Percentiles rank a stretch among this genome's conserved stretches.
phyloP scores from a whole-genome alignment of 2,888 invertebrate species.

The Chironomus riparius region DNA sequence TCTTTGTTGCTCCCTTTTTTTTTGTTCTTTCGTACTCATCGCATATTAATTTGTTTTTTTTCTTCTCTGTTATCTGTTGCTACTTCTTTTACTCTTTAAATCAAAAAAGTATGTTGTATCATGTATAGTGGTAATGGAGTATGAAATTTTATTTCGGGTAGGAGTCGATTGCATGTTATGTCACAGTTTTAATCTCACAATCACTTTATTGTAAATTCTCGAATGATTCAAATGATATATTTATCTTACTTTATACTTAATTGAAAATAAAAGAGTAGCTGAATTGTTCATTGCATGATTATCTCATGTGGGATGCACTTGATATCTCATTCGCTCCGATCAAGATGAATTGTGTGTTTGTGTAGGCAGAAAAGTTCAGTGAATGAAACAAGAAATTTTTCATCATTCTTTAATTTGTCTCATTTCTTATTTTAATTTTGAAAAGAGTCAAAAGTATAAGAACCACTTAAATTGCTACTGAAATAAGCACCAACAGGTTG shows the following conservation, averaged over 20 bases:
- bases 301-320: neutral
- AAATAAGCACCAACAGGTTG: too few species aligned
- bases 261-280: neutral
- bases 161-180: neutral
- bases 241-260: neutral
- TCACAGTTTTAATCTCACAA: neutral
- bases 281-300: neutral
- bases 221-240: neutral
- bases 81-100: neutral
- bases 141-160: neutral
- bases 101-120: neutral
- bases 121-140: neutral
- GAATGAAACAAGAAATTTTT: neutral
- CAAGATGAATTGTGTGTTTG: neutral
- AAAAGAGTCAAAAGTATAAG: too few species aligned
- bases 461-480: too few species aligned
- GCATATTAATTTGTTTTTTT: neutral
- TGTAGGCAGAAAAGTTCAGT: neutral
- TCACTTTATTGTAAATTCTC: too few species aligned
- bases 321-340: neutral
- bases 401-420: too few species aligned
- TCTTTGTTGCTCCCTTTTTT: neutral
- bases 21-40: neutral
- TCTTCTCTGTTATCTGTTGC: neutral
- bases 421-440: too few species aligned